These are phyloP conservation scores for Thalassaphorura encarpata DNA, from an alignment of 1,140 invertebrate genomes.

Conservation along the genomic window DNA sequence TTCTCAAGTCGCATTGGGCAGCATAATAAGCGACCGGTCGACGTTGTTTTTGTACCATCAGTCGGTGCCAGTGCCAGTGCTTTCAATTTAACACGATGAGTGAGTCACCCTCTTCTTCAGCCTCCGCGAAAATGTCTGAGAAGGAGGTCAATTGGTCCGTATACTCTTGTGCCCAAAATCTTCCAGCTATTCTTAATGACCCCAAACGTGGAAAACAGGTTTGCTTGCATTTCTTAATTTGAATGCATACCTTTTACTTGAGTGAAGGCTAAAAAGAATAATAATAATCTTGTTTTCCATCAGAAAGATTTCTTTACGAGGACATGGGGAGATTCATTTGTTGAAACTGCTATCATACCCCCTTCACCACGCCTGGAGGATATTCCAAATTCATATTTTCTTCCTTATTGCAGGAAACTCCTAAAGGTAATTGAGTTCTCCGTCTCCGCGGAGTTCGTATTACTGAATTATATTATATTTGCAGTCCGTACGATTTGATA, in stretches of 20 bases:
- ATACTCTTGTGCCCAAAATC: slow-evolving; percentile 68
- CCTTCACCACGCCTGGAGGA: slow-evolving; percentile 71
- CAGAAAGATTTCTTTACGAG: slow-evolving; percentile 84
- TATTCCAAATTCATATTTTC: slow-evolving; percentile 73
- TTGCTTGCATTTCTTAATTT: no score
- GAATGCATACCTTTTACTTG: no score
- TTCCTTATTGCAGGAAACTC: slow-evolving; percentile 72
- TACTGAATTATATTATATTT: no score
- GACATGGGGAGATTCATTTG: slow-evolving; percentile 93
- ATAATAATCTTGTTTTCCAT: slow-evolving; percentile 13
- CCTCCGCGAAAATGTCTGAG: no score
- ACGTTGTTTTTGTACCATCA: no score
- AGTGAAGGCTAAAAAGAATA: neutral
- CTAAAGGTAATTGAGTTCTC: slow-evolving; percentile 37
- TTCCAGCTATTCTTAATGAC: slow-evolving; percentile 93
- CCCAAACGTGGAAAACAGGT: slow-evolving; percentile 78
- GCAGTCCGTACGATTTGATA: no score
- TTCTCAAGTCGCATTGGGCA: no score
- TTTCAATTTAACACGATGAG: no score
- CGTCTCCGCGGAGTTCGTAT: no score
- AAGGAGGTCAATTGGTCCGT: slow-evolving; percentile 33
- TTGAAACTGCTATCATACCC: slow-evolving; percentile 65
- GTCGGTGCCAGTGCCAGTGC: no score
- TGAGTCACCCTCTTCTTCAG: no score
- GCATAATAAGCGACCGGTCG: no score